These are phyloP conservation scores for Phasia obesa DNA, from an alignment of 2,888 invertebrate species.

Conservation along the genomic window DNA sequence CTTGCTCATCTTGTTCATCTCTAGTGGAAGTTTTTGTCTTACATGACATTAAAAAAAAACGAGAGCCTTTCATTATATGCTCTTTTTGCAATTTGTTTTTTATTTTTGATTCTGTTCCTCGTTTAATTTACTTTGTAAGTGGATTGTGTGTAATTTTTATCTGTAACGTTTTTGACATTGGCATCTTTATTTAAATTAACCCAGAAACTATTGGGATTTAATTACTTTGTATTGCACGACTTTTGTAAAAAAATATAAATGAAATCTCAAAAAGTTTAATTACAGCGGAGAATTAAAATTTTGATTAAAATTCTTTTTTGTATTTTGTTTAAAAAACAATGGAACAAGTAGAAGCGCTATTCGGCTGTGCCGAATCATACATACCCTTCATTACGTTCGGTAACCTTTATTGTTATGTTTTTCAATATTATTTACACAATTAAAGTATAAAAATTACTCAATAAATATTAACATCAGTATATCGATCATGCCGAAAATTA, in stretches of 20 bases:
- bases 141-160: not conserved
- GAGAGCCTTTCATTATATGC: not conserved
- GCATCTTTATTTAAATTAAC: constrained; percentile 41
- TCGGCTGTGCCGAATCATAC: too few relatives aligned
- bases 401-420: too few relatives aligned
- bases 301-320: constrained; percentile 30
- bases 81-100: not conserved
- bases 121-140: constrained; percentile 15
- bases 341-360: too few relatives aligned
- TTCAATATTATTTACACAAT: too few relatives aligned
- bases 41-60: not conserved
- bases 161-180: not conserved
- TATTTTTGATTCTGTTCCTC: not conserved
- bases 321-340: too few relatives aligned
- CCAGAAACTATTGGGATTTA: constrained; percentile 52
- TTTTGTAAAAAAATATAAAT: constrained; percentile 4
- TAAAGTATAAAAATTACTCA: too few relatives aligned
- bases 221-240: constrained; percentile 31
- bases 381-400: too few relatives aligned
- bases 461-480: too few relatives aligned
- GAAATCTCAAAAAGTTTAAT: not conserved
- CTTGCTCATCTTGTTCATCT: not conserved
- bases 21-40: not conserved
- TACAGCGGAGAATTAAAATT: constrained; percentile 9
- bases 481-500: too few relatives aligned